Evolutionary conservation across 1,140 invertebrate species (phyloP).

Genomic region (Tetraneura akinire): DNA sequence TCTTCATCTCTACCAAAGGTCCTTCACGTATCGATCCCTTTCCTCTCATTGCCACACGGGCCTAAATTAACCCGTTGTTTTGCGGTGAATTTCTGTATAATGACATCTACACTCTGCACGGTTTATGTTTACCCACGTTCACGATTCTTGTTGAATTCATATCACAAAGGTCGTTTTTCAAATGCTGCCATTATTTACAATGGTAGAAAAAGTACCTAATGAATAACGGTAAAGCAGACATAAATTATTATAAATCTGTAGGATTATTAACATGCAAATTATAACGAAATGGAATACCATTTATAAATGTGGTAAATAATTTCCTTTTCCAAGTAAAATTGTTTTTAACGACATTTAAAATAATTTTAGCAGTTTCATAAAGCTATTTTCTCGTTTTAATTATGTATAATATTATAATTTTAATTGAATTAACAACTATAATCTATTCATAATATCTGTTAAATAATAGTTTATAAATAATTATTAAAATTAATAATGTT

Average conservation of each 20-base stretch:
- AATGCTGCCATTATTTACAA: neutral
- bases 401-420: too few relatives aligned
- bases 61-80: constrained; percentile 51
- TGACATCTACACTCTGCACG: constrained; percentile 6
- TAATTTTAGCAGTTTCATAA: neutral
- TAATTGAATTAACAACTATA: too few relatives aligned
- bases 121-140: neutral
- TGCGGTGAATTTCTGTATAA: constrained; percentile 37
- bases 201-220: neutral
- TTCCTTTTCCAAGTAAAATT: neutral
- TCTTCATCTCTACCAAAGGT: neutral
- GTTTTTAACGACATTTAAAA: neutral
- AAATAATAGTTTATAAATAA: too few relatives aligned
- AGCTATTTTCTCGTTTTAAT: too few relatives aligned
- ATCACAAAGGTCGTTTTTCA: constrained; percentile 39
- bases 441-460: too few relatives aligned
- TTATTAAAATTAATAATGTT: too few relatives aligned
- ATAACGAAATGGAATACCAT: neutral
- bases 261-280: neutral
- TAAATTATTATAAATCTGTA: neutral
- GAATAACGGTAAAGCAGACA: too few relatives aligned
- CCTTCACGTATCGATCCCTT: constrained; percentile 38
- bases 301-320: neutral
- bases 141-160: constrained; percentile 21
- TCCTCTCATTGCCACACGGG: constrained; percentile 42